Evolutionary conservation across 2,113 vertebrate species (phyloP), one percentile per base, ranked within the genome.

Genomic region (Pheucticus melanocephalus): DNA sequence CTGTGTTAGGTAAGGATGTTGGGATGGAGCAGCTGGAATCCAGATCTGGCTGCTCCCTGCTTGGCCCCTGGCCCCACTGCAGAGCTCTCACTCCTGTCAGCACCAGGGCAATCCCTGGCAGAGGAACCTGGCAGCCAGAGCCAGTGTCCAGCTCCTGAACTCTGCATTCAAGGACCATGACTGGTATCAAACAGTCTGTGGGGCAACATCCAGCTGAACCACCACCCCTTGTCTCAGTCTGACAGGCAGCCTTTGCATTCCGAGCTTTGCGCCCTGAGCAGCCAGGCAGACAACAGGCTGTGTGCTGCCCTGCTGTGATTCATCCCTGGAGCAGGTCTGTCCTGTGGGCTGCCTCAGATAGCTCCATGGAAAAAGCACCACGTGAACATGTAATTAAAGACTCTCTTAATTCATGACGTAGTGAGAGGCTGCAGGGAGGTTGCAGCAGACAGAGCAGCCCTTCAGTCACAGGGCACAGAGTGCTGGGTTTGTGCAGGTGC

Each of bases 301-400:
- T 44, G 20, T 59, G 83, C 92, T 94, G 88, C 92, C 88, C 83
- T 37, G 88, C 92, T 11, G 44, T 97, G 96, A 97, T 92, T 97
- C 96, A 97, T 44, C 4, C 2, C 89, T 7, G 17, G 94, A 97
- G 96, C 96, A 95, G 94, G 95, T 97, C 96, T 97, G 91, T 94
- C 96, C 92, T 95, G 96, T 96, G 96, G 91, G 94, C 94, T 81
- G 82, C 6, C 85, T 91, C 68, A 64, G 83, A 86, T 44, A 86
- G 94, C 86, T 93, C 90, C 82, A 16, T 82, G 94, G 95, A 95
- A 96, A 85, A 95, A 88, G 63, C 18, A 86, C 21, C 96, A 97
- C 56, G 90, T 95, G 96, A 70, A 42, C 76, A 4, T 20, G 19
- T 96, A 97, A 97, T 97, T 93, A 97, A 95, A 97, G 96, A 45